These are phyloP conservation scores for Paguma larvata DNA, from an alignment of 2,797 vertebrate genomes.

Conservation along the genomic window DNA sequence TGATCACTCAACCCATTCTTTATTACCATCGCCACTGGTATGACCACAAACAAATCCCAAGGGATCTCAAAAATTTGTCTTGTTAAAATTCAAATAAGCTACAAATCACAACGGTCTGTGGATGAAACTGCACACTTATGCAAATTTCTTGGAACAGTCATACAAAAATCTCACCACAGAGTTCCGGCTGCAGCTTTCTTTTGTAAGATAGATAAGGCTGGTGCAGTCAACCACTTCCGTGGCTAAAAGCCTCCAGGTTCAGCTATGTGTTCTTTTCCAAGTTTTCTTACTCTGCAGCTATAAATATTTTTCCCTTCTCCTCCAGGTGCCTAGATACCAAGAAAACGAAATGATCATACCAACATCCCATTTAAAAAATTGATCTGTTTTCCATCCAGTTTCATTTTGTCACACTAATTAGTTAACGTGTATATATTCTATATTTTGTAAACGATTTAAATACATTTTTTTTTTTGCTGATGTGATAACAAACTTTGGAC, in stretches of 20 bases:
- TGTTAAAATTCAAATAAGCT: background rate
- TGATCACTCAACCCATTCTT: background rate
- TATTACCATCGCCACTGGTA: background rate
- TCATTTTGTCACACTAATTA: background rate
- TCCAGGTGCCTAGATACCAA: background rate
- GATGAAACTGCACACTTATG: background rate
- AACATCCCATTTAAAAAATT: background rate
- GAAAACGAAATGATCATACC: background rate
- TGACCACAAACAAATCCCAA: background rate
- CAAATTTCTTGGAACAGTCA: background rate
- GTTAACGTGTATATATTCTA: background rate
- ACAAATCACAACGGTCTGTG: background rate
- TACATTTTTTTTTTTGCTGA: background rate
- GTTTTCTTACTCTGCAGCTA: background rate
- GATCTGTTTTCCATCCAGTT: background rate
- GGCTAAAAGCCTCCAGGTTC: background rate
- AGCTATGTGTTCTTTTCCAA: background rate
- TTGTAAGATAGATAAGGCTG: background rate
- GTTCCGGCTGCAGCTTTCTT: background rate
- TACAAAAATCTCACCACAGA: background rate
- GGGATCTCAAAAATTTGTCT: background rate
- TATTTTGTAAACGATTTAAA: background rate
- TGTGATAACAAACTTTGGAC: background rate
- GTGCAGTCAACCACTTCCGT: accelerated
- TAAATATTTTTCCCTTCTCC: background rate